Percentiles rank a stretch among this genome's conserved stretches.
Conservation (phyloP, 2,113 vertebrate genomes). For the Actenoides lindsayi region DNA sequence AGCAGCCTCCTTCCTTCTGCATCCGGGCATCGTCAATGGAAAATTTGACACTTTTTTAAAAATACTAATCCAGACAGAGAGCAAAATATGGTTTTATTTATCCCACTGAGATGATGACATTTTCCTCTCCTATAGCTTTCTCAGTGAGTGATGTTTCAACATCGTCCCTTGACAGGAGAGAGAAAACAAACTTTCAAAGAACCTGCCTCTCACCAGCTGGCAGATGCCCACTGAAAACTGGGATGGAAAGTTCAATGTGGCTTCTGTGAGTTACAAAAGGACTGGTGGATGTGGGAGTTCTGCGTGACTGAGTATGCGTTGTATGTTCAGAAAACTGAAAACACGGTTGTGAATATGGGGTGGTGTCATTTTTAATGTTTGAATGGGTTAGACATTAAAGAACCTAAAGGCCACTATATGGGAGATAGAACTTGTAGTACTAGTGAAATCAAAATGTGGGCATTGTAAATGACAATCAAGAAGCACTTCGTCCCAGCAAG, state of each 20-base stretch:
- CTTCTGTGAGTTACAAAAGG: background rate
- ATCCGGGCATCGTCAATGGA: slow-evolving; percentile 23
- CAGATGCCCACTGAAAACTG: background rate
- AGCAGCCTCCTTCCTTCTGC: slow-evolving; percentile 21
- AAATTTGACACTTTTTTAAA: slow-evolving; percentile 49
- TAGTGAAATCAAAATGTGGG: background rate
- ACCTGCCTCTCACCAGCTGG: background rate
- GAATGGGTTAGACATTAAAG: background rate
- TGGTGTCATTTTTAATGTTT: background rate
- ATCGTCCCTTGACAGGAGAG: background rate
- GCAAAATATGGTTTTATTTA: slow-evolving; percentile 52
- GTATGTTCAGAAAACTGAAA: background rate
- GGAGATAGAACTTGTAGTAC: background rate
- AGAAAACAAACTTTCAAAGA: slow-evolving; percentile 11
- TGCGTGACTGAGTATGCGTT: background rate
- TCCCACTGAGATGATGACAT: slow-evolving; percentile 8
- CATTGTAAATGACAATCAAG: background rate
- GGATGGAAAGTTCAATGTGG: background rate
- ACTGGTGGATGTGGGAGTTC: background rate
- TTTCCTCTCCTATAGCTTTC: slow-evolving; percentile 37
- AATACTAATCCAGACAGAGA: background rate
- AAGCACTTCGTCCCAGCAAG: background rate
- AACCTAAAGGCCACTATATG: background rate
- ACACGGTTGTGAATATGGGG: background rate
- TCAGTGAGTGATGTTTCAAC: slow-evolving; percentile 42